Conservation (phyloP, 2,888 invertebrate species). For the Drosophila mimica region DNA sequence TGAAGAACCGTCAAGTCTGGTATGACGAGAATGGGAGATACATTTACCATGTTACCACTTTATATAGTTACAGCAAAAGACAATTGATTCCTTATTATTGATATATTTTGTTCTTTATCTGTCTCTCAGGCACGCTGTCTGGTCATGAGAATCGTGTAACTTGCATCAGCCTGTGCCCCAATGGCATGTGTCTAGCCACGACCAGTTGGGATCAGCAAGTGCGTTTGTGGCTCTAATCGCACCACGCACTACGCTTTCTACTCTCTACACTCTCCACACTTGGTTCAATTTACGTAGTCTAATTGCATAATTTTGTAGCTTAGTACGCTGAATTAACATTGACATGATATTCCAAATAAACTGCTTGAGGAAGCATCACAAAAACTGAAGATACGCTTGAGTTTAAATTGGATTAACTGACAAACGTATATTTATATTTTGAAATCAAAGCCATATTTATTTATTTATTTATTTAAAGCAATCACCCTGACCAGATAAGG, state of each 20-base stretch:
- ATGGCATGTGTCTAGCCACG: constrained; percentile 94
- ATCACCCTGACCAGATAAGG: neutral
- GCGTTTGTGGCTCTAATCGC: constrained; percentile 91
- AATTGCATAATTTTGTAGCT: constrained; percentile 34
- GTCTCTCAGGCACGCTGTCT: constrained; percentile 88
- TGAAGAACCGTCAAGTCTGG: neutral
- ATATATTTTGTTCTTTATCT: constrained; percentile 62
- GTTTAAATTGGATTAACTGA: neutral
- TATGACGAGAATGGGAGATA: neutral
- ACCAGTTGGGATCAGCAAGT: constrained; percentile 97
- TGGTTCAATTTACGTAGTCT: constrained; percentile 44
- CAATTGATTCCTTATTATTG: constrained; percentile 33
- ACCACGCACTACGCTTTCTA: neutral
- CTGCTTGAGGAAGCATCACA: constrained; percentile 22
- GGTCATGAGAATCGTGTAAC: constrained; percentile 96
- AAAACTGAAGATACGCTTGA: neutral
- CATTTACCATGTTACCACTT: neutral
- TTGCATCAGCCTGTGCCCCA: constrained; percentile 92
- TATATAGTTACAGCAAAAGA: neutral
- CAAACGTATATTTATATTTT: neutral
- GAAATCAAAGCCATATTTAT: neutral
- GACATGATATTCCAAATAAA: constrained; percentile 49
- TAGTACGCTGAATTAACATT: constrained; percentile 16
- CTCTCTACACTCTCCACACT: constrained; percentile 30
- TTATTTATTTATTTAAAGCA: too few species aligned